Evolutionary conservation across 2,113 vertebrate species (phyloP).

Genomic region (Phocoena phocoena): DNA sequence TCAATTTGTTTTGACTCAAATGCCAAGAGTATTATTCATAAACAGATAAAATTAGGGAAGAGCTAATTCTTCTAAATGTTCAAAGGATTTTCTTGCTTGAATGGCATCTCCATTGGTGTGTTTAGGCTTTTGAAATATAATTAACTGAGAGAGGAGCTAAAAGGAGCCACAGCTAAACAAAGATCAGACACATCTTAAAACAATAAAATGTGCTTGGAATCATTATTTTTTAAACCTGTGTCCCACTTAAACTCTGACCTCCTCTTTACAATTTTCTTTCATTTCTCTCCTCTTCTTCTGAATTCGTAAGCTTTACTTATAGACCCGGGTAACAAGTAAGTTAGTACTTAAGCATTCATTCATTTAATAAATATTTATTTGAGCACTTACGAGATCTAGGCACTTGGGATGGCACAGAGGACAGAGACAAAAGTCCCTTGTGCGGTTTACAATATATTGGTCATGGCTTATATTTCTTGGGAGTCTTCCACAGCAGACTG

Average conservation of each 20-base stretch:
- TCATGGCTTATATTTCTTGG: neutral
- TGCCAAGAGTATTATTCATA: neutral
- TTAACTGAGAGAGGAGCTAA: neutral
- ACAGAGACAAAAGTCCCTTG: neutral
- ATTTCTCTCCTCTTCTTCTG: neutral
- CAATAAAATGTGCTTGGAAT: neutral
- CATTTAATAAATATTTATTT: neutral
- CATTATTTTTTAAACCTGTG: neutral
- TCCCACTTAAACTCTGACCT: neutral
- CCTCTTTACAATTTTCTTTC: neutral
- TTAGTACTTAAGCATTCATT: neutral
- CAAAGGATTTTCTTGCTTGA: neutral
- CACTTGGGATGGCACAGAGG: neutral
- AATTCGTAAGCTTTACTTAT: neutral
- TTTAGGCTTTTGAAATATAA: constrained; percentile 28
- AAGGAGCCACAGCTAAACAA: neutral
- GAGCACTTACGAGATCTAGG: neutral
- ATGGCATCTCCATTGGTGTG: neutral
- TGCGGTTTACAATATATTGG: neutral
- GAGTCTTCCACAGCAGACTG: neutral
- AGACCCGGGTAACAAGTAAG: neutral
- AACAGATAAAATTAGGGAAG: neutral
- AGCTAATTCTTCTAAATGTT: neutral
- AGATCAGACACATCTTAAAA: neutral
- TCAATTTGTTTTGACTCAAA: constrained; percentile 31